A percentile compares a stretch with the other conserved stretches of the same genome.
Conservation (phyloP, 1,140 invertebrate genomes). For the Papilio aristodemus region DNA sequence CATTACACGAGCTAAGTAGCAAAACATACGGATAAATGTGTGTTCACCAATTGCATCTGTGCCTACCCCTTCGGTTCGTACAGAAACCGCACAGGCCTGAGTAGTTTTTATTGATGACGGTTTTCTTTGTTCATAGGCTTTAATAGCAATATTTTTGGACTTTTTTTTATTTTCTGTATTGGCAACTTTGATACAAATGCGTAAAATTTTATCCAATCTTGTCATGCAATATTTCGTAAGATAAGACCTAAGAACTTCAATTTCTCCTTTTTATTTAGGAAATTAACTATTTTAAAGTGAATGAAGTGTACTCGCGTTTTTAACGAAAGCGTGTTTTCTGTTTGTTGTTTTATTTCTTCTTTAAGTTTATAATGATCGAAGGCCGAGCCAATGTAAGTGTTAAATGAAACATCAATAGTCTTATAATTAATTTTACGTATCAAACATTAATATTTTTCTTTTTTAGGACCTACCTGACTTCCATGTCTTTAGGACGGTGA, state of each 20-base stretch:
- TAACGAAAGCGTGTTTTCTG: conserved; percentile 45
- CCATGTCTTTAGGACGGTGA: conserved; percentile 83
- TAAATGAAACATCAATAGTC: conserved; percentile 6
- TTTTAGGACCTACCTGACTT: conserved; percentile 81
- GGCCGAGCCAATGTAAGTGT: conserved; percentile 77
- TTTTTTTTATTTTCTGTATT: neutral
- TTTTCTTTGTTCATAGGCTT: too few species aligned
- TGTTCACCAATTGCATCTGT: too few species aligned
- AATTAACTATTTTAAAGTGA: conserved; percentile 29
- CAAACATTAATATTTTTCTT: conserved; percentile 32
- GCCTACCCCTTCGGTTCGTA: too few species aligned
- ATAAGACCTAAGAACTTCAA: conserved; percentile 6
- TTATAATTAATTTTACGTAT: conserved; percentile 26
- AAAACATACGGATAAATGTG: too few species aligned
- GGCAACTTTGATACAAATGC: neutral
- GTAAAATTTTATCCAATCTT: neutral
- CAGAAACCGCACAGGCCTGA: too few species aligned
- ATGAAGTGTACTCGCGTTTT: conserved; percentile 37
- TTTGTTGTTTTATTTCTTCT: conserved; percentile 59
- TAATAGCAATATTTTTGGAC: too few species aligned
- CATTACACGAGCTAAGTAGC: too few species aligned
- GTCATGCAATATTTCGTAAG: conserved; percentile 19
- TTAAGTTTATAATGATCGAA: conserved; percentile 77
- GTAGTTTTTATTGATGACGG: too few species aligned
- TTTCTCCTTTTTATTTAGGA: neutral